Conservation (phyloP, 2,113 vertebrate genomes). For the Proteles cristata region DNA sequence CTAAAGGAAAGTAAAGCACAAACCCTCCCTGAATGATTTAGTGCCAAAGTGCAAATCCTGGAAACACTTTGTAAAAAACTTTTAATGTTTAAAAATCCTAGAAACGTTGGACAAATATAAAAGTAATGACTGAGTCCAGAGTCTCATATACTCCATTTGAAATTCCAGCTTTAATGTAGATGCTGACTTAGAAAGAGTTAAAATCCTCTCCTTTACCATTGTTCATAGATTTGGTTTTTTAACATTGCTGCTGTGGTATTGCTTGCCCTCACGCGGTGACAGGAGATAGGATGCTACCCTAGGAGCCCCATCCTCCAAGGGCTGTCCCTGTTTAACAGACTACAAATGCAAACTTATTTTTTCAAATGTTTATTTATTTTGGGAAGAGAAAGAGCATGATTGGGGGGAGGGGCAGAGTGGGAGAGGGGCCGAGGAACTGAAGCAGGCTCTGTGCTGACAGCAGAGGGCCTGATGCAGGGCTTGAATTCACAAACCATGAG, state of each 20-base stretch:
- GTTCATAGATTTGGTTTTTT: not conserved
- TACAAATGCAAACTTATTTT: not conserved
- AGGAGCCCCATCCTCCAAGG: not conserved
- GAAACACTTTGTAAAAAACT: not conserved
- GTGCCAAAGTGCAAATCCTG: not conserved
- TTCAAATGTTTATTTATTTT: too few relatives aligned
- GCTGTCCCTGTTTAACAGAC: not conserved
- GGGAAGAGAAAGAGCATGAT: too few relatives aligned
- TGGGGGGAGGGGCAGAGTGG: too few relatives aligned
- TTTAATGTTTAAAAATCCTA: slow-evolving; percentile 2
- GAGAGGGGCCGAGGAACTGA: too few relatives aligned
- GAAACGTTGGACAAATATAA: slow-evolving; percentile 10
- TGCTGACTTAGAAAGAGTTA: not conserved
- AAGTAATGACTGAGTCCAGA: not conserved
- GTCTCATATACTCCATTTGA: not conserved
- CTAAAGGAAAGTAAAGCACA: not conserved
- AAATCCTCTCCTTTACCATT: not conserved
- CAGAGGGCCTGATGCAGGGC: too few relatives aligned
- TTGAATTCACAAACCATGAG: too few relatives aligned
- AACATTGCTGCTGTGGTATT: not conserved
- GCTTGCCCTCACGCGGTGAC: not conserved
- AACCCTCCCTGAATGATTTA: not conserved
- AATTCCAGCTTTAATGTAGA: not conserved
- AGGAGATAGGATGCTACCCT: fast-evolving
- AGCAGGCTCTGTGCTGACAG: too few relatives aligned